Evolutionary conservation across 2,113 vertebrate species (phyloP), one percentile per base, ranked within the genome.

Genomic region (Trochalopteron elliotii): DNA sequence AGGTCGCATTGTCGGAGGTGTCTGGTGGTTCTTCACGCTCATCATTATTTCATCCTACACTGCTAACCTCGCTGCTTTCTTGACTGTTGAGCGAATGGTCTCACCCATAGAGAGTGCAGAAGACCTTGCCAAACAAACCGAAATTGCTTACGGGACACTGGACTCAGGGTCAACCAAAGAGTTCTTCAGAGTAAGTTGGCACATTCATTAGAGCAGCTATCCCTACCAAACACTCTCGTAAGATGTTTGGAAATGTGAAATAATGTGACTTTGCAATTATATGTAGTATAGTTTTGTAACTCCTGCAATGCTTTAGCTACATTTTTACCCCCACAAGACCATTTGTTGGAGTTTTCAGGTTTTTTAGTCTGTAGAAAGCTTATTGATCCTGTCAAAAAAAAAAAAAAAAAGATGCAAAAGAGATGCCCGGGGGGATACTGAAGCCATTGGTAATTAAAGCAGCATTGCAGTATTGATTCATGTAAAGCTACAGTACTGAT

Each of bases 11-110:
- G 99, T 99, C 27, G 99, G 99, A 96, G 99, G 99, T 55, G 99
- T 99, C 64, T 99, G 99, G 99, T 99, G 99, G 99, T 99, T 99
- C 99, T 99, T 99, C 97, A 99, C 99, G 6, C 99, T 99, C 87
- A 99, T 99, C 98, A 99, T 99, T 97, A 99, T 99, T 97, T 99
- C 99, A 42, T 99, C 99, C 61, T 99, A 99, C 93, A 99, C 99
- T 56, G 99, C 99, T 96, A 99, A 99, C 97, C 98, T 99, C 95
- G 99, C 99, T 93, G 99, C 99, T 86, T 99, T 99, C 98, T 98
- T 99, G 96, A 99, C 99, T 8, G 99, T 99, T 95, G 99, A 99
- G 97, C 96, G 99, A 96, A 99, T 99, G 99, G 99, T 99, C 87
- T 99, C 99, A 0, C 99, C 99, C 78, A 99, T 99, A 97, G 99